Conservation (phyloP, 2,888 invertebrate genomes). For the Netelia virgata region DNA sequence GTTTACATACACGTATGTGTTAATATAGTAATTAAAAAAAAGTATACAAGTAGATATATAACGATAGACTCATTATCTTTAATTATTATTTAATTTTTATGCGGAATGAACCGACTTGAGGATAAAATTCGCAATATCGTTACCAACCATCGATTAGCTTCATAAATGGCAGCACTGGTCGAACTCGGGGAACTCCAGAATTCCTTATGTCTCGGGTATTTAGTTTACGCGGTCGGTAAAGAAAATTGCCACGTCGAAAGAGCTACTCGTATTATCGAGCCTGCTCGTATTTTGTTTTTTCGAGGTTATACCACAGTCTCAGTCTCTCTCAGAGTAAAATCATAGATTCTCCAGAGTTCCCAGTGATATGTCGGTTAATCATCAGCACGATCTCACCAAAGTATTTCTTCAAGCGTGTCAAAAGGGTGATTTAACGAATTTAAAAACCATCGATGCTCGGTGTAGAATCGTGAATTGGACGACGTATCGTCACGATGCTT, state of each 20-base stretch:
- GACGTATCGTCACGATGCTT: conserved; percentile 73
- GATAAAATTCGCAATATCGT: neutral
- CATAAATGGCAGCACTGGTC: neutral
- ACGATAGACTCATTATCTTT: too few species aligned
- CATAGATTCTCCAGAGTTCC: neutral
- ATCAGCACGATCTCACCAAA: neutral
- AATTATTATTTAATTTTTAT: too few species aligned
- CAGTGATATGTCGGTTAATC: neutral
- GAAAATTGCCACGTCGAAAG: neutral
- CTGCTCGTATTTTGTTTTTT: too few species aligned
- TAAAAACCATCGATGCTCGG: conserved; percentile 64
- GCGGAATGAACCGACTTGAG: too few species aligned
- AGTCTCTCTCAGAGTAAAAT: too few species aligned
- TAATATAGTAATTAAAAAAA: too few species aligned
- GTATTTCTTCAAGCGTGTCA: conserved; percentile 77
- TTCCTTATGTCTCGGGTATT: too few species aligned
- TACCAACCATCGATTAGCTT: neutral
- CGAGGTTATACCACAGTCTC: too few species aligned
- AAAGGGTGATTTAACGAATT: conserved; percentile 70
- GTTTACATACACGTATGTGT: too few species aligned
- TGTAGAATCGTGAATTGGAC: conserved; percentile 77
- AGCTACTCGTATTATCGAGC: neutral
- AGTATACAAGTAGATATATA: too few species aligned
- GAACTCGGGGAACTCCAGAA: neutral
- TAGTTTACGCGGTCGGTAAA: neutral